Evolutionary conservation across 1,140 invertebrate genomes (phyloP).

Genomic region (Physella acuta): DNA sequence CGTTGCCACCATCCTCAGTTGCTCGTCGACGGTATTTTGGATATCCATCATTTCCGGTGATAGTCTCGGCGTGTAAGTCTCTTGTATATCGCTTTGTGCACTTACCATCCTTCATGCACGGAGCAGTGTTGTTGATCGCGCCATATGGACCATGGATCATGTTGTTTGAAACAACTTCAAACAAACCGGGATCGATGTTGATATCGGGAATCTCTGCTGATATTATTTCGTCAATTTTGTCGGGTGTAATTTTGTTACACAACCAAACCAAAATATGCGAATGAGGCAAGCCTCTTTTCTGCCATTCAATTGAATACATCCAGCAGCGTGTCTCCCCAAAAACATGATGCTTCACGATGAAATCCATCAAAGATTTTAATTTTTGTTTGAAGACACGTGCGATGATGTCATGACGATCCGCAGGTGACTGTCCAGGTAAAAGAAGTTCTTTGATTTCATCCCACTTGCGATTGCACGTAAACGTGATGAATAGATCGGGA

Average conservation of each 20-base stretch:
- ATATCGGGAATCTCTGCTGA: constrained; percentile 5
- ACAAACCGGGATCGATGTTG: constrained; percentile 20
- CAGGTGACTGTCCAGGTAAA: constrained; percentile 34
- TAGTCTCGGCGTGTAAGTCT: neutral
- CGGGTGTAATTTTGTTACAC: constrained; percentile 33
- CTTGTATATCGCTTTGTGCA: neutral
- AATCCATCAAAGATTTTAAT: constrained; percentile 51
- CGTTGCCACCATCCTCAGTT: too few relatives aligned
- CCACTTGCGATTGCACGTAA: constrained; percentile 62
- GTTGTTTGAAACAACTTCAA: constrained; percentile 25
- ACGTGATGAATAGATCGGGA: constrained; percentile 63
- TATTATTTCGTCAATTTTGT: neutral
- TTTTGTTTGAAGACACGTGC: constrained; percentile 63
- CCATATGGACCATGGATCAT: constrained; percentile 44
- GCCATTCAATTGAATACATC: constrained; percentile 61
- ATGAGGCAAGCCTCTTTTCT: constrained; percentile 63
- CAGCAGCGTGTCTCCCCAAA: neutral
- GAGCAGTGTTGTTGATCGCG: constrained; percentile 16
- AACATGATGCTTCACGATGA: neutral
- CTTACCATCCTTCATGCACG: constrained; percentile 40
- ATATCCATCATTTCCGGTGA: too few relatives aligned
- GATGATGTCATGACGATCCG: constrained; percentile 60
- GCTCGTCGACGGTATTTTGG: too few relatives aligned
- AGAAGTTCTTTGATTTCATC: constrained; percentile 54
- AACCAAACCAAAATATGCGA: constrained; percentile 61